phyloP scores from a whole-genome alignment of 2,888 invertebrate species.

The Pachliopta kotzebuea region DNA sequence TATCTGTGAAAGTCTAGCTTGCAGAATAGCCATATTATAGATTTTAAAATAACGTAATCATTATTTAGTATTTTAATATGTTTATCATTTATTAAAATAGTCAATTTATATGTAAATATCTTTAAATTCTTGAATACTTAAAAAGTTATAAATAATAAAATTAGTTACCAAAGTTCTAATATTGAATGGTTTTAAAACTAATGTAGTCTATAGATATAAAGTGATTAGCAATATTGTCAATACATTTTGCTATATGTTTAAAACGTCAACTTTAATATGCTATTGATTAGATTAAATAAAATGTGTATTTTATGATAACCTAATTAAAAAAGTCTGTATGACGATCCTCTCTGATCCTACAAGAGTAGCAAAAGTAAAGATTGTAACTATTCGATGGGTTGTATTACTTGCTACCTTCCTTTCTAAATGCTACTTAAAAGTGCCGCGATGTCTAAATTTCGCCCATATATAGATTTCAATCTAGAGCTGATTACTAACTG shows the following conservation, averaged over 20 bases:
- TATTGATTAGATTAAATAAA: constrained; percentile 17
- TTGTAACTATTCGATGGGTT: no score
- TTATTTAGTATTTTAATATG: constrained; percentile 23
- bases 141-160: background rate
- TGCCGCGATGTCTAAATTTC: constrained; percentile 16
- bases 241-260: constrained; percentile 11
- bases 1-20: background rate
- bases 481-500: constrained; percentile 23
- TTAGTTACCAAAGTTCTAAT: background rate
- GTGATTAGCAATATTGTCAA: background rate
- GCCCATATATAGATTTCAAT: constrained; percentile 36
- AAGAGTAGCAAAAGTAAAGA: no score
- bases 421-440: background rate
- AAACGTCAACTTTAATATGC: constrained; percentile 13
- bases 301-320: background rate
- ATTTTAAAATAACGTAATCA: constrained; percentile 17
- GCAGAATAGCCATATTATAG: constrained; percentile 26
- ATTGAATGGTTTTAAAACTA: background rate
- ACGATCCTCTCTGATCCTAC: no score
- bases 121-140: background rate
- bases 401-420: no score
- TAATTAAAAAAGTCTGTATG: constrained; percentile 1
- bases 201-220: background rate
- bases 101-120: background rate
- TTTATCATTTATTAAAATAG: constrained; percentile 15